Conservation (phyloP, 2,113 vertebrate genomes). For the Rafetus swinhoei region DNA sequence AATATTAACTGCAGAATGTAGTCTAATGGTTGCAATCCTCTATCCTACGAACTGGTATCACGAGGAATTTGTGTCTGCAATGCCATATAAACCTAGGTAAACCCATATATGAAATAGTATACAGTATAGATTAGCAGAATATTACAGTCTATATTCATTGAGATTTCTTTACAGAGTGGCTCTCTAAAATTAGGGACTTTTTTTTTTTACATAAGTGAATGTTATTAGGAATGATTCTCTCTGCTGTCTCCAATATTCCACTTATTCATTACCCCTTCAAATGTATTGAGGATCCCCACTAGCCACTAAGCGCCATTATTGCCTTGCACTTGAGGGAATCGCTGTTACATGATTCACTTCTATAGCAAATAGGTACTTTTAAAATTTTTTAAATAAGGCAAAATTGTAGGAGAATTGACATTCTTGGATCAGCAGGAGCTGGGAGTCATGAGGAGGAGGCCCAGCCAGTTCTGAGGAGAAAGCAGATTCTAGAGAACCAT, state of each 20-base stretch:
- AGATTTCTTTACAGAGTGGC: constrained; percentile 19
- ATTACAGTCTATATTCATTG: constrained; percentile 15
- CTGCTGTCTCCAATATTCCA: constrained; percentile 9
- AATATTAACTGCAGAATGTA: constrained; percentile 7
- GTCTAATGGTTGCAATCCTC: constrained; percentile 55
- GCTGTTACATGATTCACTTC: neutral
- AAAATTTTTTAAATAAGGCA: constrained; percentile 1
- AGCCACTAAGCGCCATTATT: constrained; percentile 30
- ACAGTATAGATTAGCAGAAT: constrained; percentile 27
- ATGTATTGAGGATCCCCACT: neutral
- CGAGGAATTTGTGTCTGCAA: constrained; percentile 12
- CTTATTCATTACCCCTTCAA: constrained; percentile 8
- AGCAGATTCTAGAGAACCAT: neutral
- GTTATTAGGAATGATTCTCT: neutral
- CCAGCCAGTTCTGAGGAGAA: neutral
- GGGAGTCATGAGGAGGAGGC: neutral
- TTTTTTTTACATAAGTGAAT: neutral
- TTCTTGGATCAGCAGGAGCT: constrained; percentile 7
- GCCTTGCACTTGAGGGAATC: neutral
- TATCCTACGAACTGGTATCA: constrained; percentile 59
- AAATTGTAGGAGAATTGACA: constrained; percentile 1
- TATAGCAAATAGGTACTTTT: neutral
- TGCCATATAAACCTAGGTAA: constrained; percentile 34
- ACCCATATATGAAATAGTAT: constrained; percentile 31
- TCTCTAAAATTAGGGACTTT: neutral